Conservation (phyloP, 2,113 vertebrate species). For the Ciconia stormi region DNA sequence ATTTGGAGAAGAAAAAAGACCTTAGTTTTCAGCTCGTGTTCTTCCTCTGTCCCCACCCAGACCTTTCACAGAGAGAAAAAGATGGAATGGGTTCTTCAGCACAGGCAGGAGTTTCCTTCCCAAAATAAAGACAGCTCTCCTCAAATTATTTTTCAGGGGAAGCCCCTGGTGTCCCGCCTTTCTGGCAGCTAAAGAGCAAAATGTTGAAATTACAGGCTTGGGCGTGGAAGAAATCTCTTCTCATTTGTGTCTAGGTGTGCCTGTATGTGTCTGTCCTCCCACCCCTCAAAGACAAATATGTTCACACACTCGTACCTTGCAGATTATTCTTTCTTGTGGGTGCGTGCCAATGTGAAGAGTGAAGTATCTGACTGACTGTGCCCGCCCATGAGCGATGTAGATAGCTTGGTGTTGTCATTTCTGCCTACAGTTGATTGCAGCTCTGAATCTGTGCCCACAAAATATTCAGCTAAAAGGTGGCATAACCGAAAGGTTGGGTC, state of each 20-base stretch:
- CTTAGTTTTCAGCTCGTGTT: not conserved
- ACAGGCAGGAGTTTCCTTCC: constrained; percentile 10
- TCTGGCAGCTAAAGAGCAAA: constrained; percentile 49
- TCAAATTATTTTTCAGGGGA: constrained; percentile 37
- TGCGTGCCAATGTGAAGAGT: not conserved
- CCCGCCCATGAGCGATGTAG: constrained; percentile 23
- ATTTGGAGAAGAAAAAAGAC: not conserved
- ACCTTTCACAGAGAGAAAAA: not conserved
- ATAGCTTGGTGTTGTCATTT: constrained; percentile 21
- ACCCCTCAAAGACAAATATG: not conserved
- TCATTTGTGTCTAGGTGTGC: constrained; percentile 29
- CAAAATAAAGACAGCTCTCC: constrained; percentile 8
- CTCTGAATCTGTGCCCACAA: not conserved
- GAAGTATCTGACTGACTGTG: constrained; percentile 23
- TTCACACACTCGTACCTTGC: not conserved
- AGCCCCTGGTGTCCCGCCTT: constrained; percentile 31
- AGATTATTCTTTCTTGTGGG: constrained; percentile 22
- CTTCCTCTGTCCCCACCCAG: not conserved
- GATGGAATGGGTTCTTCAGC: not conserved
- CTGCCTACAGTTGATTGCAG: constrained; percentile 14
- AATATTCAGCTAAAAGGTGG: not conserved
- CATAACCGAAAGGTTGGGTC: not conserved
- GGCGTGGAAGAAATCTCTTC: constrained; percentile 19
- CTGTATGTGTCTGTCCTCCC: constrained; percentile 12
- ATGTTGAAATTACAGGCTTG: constrained; percentile 13